phyloP scores from a whole-genome alignment of 2,113 vertebrate genomes.

The Tupaia chinensis region DNA sequence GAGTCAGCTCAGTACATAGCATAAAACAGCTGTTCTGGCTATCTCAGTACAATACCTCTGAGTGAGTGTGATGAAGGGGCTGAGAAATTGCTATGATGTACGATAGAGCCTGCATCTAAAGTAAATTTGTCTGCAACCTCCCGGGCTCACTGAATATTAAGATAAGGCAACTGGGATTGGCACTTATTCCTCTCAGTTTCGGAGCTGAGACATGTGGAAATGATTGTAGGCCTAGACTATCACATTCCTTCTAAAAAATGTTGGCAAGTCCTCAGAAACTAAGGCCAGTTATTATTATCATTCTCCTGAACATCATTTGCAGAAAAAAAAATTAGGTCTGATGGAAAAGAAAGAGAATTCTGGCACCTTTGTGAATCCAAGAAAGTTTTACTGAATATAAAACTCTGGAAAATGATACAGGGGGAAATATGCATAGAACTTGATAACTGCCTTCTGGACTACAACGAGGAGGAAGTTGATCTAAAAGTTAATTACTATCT shows the following conservation, averaged over 20 bases:
- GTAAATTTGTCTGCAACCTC: slow-evolving; percentile 82
- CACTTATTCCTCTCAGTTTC: slow-evolving; percentile 56
- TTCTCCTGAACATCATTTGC: slow-evolving; percentile 73
- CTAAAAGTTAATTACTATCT: slow-evolving; percentile 60
- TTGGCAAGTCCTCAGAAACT: slow-evolving; percentile 77
- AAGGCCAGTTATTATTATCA: slow-evolving; percentile 76
- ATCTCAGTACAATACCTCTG: slow-evolving; percentile 66
- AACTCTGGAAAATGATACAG: slow-evolving; percentile 34
- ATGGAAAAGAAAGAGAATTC: slow-evolving; percentile 63
- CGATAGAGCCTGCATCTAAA: slow-evolving; percentile 79
- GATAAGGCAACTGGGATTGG: slow-evolving; percentile 75
- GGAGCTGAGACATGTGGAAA: slow-evolving; percentile 76
- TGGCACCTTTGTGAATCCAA: slow-evolving; percentile 52
- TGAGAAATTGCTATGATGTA: slow-evolving; percentile 78
- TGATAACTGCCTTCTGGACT: slow-evolving; percentile 48
- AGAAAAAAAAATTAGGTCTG: slow-evolving; percentile 62
- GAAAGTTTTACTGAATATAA: slow-evolving; percentile 66
- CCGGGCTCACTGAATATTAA: slow-evolving; percentile 75
- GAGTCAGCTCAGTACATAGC: slow-evolving; percentile 55
- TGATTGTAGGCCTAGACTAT: slow-evolving; percentile 76
- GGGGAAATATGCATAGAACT: slow-evolving; percentile 50
- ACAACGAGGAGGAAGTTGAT: slow-evolving; percentile 53
- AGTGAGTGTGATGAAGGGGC: slow-evolving; percentile 75
- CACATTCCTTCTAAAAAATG: slow-evolving; percentile 76
- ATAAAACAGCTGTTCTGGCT: slow-evolving; percentile 67